Evolutionary conservation across 2,888 invertebrate species (phyloP).

Genomic region (Apamea monoglypha): DNA sequence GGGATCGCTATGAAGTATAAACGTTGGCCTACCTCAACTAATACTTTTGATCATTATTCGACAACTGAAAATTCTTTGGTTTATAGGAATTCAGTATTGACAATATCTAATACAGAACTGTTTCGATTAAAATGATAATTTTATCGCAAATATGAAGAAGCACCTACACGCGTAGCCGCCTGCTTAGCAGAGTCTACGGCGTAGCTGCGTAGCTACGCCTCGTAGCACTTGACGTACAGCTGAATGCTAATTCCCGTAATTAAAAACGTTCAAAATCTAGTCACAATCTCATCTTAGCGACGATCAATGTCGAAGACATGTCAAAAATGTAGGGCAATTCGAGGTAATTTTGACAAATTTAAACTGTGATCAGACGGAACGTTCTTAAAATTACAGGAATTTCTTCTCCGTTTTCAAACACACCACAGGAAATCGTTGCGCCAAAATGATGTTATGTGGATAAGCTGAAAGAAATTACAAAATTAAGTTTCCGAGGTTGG

Average conservation of each 20-base stretch:
- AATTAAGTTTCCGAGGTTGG: neutral
- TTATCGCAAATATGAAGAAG: neutral
- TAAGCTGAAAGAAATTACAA: neutral
- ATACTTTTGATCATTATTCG: neutral
- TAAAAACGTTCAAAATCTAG: too few species aligned
- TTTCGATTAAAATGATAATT: neutral
- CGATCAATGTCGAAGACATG: too few species aligned
- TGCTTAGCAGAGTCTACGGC: constrained; percentile 6
- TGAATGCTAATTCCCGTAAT: too few species aligned
- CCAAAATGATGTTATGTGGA: too few species aligned
- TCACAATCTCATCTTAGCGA: too few species aligned
- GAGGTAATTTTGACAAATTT: too few species aligned
- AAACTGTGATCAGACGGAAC: too few species aligned
- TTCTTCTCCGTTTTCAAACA: too few species aligned
- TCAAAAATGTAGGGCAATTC: too few species aligned
- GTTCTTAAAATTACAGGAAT: too few species aligned
- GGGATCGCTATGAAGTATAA: constrained; percentile 4
- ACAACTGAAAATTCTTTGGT: neutral
- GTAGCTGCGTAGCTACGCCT: constrained; percentile 6
- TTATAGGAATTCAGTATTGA: neutral
- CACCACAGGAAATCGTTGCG: too few species aligned
- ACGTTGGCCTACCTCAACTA: neutral
- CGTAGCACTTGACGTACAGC: neutral
- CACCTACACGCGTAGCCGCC: neutral
- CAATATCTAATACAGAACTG: neutral